Evolutionary conservation across 1,140 invertebrate species (phyloP).

Genomic region (Gyrodactylus salaris): DNA sequence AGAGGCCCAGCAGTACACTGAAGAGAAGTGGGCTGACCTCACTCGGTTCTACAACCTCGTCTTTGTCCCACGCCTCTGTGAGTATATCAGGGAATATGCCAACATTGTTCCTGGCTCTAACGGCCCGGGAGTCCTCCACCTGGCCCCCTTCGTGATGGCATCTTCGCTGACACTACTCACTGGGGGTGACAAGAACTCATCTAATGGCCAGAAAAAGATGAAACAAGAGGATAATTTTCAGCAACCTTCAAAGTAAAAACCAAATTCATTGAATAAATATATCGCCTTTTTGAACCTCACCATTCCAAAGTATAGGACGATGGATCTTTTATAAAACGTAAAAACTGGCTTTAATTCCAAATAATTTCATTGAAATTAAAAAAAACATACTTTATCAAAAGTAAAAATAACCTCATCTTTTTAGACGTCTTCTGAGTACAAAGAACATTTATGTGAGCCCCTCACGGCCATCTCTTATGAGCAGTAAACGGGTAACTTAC

Average conservation of each 20-base stretch:
- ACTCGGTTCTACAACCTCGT: conserved; percentile 3
- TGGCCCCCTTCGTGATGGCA: neutral
- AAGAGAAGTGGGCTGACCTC: neutral
- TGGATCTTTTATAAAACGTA: too few species aligned
- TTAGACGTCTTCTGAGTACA: neutral
- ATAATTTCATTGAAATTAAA: too few species aligned
- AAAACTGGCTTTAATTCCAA: too few species aligned
- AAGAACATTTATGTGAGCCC: conserved; percentile 4
- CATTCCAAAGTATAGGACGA: too few species aligned
- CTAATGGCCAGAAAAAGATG: neutral
- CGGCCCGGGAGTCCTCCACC: neutral
- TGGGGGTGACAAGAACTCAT: neutral
- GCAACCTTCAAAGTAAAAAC: neutral
- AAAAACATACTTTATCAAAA: too few species aligned
- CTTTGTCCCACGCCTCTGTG: neutral
- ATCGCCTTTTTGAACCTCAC: too few species aligned
- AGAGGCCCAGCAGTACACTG: neutral
- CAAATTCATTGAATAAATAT: too few species aligned
- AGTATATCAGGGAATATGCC: neutral
- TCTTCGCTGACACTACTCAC: neutral
- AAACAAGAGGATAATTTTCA: neutral
- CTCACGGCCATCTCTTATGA: neutral
- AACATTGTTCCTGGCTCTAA: neutral
- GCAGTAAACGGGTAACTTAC: neutral
- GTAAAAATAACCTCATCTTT: neutral